Conservation (phyloP, 2,888 invertebrate species). For the Biston stratarius region DNA sequence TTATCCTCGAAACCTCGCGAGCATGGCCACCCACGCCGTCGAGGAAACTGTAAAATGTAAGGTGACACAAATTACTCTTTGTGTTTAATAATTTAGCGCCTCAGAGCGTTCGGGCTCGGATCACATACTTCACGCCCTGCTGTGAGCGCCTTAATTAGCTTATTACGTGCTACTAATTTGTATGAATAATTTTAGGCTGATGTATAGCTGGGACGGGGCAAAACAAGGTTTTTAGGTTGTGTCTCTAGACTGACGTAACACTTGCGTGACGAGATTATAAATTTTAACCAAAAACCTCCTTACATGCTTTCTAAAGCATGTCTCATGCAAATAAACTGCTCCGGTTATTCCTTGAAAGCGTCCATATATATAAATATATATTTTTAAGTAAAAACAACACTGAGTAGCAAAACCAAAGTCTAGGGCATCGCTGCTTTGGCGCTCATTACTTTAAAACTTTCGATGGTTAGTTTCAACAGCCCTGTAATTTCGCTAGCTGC, state of each 20-base stretch:
- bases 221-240: neutral
- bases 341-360: too few relatives aligned
- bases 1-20: neutral
- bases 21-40: slow-evolving; percentile 45
- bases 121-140: slow-evolving; percentile 38
- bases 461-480: too few relatives aligned
- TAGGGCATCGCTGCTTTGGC: too few relatives aligned
- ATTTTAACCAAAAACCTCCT: neutral
- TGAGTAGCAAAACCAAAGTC: too few relatives aligned
- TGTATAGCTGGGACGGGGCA: slow-evolving; percentile 4
- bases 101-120: slow-evolving; percentile 35
- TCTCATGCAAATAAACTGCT: too few relatives aligned
- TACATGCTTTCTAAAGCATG: too few relatives aligned
- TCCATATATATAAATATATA: too few relatives aligned
- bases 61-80: slow-evolving; percentile 66
- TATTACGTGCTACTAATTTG: slow-evolving; percentile 24
- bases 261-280: neutral
- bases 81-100: slow-evolving; percentile 64
- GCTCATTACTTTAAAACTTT: too few relatives aligned
- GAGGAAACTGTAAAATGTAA: slow-evolving; percentile 63
- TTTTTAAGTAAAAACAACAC: too few relatives aligned
- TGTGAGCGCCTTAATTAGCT: slow-evolving; percentile 30
- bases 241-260: neutral
- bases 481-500: too few relatives aligned
- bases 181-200: slow-evolving; percentile 29